phyloP scores from a whole-genome alignment of 2,113 vertebrate species.

The Pagrus major region DNA sequence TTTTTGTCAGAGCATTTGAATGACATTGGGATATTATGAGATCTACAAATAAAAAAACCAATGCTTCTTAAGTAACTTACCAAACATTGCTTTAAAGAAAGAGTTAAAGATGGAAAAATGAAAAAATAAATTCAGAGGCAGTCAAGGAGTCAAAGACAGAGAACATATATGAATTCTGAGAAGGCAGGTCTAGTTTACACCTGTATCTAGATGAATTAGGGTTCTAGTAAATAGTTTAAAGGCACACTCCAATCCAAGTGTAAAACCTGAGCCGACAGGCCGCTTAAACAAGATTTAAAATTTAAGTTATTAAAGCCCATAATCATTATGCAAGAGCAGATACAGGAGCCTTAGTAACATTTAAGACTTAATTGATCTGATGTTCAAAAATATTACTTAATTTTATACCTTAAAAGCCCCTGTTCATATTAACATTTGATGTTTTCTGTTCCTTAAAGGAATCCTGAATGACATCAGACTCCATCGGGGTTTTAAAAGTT shows the following conservation, averaged over 20 bases:
- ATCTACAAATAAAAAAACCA: too few relatives aligned
- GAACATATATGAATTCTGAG: too few relatives aligned
- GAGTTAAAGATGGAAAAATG: too few relatives aligned
- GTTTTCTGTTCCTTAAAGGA: background rate
- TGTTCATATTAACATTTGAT: background rate
- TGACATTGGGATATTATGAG: too few relatives aligned
- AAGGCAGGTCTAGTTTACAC: background rate
- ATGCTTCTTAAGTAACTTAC: too few relatives aligned
- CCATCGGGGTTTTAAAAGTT: slow-evolving; percentile 30
- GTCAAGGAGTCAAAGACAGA: background rate
- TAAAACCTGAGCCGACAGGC: background rate
- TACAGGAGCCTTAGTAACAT: background rate
- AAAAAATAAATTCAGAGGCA: background rate
- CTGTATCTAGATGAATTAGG: background rate
- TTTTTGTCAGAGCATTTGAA: too few relatives aligned
- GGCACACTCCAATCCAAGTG: background rate
- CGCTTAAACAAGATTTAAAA: background rate
- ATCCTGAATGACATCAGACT: background rate
- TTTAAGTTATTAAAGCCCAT: background rate
- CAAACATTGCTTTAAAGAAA: too few relatives aligned
- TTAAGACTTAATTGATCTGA: background rate
- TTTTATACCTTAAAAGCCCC: background rate
- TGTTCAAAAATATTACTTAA: background rate
- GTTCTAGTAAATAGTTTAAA: background rate
- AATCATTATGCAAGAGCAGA: background rate